Percentiles rank a stretch among this genome's conserved stretches.
These are phyloP conservation scores for Drosophila pachea DNA, from an alignment of 1,140 invertebrate genomes.

Conservation along the genomic window DNA sequence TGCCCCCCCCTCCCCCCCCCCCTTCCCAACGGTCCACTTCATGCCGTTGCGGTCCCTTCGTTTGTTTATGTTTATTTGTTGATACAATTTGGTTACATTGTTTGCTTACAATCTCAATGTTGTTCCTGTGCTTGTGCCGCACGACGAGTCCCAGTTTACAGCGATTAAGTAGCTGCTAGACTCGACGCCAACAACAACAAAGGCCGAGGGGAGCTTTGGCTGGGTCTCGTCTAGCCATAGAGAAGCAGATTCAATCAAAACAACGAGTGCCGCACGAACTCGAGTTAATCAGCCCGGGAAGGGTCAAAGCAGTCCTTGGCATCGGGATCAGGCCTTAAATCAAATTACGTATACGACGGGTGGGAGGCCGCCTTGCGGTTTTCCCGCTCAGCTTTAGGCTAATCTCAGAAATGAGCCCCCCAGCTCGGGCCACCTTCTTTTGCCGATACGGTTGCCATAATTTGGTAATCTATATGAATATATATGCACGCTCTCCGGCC, in stretches of 20 bases:
- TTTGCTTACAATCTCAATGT: constrained; percentile 72
- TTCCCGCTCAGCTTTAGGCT: no score
- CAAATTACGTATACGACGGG: no score
- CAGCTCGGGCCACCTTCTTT: not conserved
- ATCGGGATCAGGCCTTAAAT: no score
- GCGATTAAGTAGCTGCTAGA: constrained; percentile 69
- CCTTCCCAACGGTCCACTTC: constrained; percentile 30
- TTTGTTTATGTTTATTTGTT: constrained; percentile 76
- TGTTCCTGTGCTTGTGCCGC: constrained; percentile 34
- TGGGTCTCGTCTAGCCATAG: not conserved
- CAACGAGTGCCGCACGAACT: not conserved
- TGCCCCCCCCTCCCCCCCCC: constrained; percentile 3
- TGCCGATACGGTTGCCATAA: not conserved
- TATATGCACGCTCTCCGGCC: not conserved
- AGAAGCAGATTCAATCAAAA: not conserved
- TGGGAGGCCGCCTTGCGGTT: no score
- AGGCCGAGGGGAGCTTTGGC: no score
- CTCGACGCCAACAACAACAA: constrained; percentile 51
- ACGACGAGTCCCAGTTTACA: constrained; percentile 67
- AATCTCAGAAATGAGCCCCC: not conserved
- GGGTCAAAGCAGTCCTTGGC: no score
- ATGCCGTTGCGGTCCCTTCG: constrained; percentile 33
- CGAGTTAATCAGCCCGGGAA: not conserved
- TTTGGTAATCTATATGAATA: constrained; percentile 8
- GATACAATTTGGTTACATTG: constrained; percentile 76